phyloP scores from a whole-genome alignment of 2,888 invertebrate genomes.

The Busseola fusca region DNA sequence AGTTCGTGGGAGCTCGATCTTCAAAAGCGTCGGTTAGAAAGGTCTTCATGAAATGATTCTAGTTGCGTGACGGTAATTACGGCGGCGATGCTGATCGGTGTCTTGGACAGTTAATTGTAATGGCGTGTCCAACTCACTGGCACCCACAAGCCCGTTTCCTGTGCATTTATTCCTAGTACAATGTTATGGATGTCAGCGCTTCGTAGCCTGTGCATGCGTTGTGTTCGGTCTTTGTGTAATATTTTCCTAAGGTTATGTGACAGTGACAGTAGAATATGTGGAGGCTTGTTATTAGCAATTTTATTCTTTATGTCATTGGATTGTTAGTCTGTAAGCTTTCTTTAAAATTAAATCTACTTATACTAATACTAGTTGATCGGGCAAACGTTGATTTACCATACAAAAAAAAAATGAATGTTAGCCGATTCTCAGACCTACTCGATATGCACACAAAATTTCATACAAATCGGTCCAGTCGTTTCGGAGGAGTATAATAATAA shows the following conservation, averaged over 20 bases:
- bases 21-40: constrained; percentile 65
- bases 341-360: too few relatives aligned
- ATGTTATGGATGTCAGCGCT: constrained; percentile 51
- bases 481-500: too few relatives aligned
- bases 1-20: constrained; percentile 67
- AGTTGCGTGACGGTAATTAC: constrained; percentile 83
- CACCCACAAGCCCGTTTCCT: constrained; percentile 73
- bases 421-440: too few relatives aligned
- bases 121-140: constrained; percentile 72
- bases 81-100: constrained; percentile 73
- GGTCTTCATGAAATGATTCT: constrained; percentile 64
- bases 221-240: constrained; percentile 16
- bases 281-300: too few relatives aligned
- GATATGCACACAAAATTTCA: too few relatives aligned
- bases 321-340: too few relatives aligned
- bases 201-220: constrained; percentile 19
- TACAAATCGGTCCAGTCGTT: too few relatives aligned
- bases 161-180: constrained; percentile 66
- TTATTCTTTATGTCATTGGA: too few relatives aligned
- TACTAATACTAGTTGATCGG: too few relatives aligned
- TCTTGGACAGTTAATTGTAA: constrained; percentile 79
- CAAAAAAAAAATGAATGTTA: too few relatives aligned
- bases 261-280: too few relatives aligned
- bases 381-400: too few relatives aligned
- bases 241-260: not conserved